These are phyloP conservation scores for Charina bottae DNA, from an alignment of 2,113 vertebrate genomes.

Conservation along the genomic window DNA sequence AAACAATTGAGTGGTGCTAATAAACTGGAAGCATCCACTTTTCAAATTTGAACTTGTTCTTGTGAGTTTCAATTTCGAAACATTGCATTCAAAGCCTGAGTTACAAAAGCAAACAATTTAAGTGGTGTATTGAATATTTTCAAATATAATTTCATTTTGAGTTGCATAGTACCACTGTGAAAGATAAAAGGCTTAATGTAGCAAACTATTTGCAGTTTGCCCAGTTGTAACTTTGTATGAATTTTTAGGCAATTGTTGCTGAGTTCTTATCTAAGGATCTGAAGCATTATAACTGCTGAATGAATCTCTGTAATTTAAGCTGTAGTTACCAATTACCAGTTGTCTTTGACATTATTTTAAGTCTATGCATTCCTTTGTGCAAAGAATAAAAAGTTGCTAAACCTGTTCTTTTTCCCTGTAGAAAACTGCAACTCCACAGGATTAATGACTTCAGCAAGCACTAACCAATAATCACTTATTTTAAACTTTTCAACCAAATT, in stretches of 20 bases:
- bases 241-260: not conserved
- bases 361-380: not conserved
- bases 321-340: not conserved
- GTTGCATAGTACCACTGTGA: not conserved
- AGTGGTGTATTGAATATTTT: not conserved
- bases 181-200: not conserved
- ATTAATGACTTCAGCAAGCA: not conserved
- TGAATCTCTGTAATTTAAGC: not conserved
- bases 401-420: not conserved
- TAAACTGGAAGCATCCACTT: not conserved
- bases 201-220: not conserved
- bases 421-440: not conserved
- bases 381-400: not conserved
- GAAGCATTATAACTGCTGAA: not conserved
- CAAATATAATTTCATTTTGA: not conserved
- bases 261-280: not conserved
- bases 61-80: not conserved
- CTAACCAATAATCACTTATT: constrained; percentile 19
- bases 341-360: not conserved
- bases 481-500: constrained; percentile 19
- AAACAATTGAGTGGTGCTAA: not conserved
- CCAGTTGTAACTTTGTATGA: fast-evolving
- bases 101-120: not conserved
- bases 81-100: not conserved
- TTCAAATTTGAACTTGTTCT: not conserved